Evolutionary conservation across 92 coral and sea anemone genomes (phyloP).

Genomic region (Metridium senile): DNA sequence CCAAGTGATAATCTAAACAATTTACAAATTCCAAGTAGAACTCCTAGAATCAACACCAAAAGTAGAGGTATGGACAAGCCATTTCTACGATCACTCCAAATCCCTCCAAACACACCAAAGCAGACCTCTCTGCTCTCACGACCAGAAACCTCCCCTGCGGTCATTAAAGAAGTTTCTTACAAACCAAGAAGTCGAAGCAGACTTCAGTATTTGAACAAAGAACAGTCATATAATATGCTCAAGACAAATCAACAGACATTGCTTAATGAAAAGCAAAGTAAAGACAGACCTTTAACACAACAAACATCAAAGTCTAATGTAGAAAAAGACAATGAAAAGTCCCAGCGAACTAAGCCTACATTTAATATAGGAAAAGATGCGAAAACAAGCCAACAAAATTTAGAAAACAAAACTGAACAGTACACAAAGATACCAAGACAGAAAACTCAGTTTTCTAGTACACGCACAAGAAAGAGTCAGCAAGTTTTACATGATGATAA

Average conservation of each 20-base stretch:
- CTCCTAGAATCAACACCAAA: slow-evolving; percentile 5
- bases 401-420: background rate
- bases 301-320: background rate
- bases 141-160: slow-evolving; percentile 31
- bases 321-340: background rate
- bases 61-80: background rate
- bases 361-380: background rate
- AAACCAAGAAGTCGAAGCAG: slow-evolving; percentile 9
- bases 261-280: background rate
- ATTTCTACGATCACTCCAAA: slow-evolving; percentile 14
- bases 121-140: background rate
- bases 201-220: slow-evolving; percentile 17
- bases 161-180: background rate
- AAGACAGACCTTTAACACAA: background rate
- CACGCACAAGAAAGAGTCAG: background rate
- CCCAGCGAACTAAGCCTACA: background rate
- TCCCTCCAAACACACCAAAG: background rate
- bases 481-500: no score
- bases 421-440: background rate
- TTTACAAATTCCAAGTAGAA: background rate
- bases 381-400: background rate
- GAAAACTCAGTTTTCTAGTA: background rate
- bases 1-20: background rate
- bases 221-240: slow-evolving; percentile 10
- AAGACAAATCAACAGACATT: background rate